Evolutionary conservation across 35 echinoderm and acorn worm species (phyloP).

Genomic region (Acanthaster planci): DNA sequence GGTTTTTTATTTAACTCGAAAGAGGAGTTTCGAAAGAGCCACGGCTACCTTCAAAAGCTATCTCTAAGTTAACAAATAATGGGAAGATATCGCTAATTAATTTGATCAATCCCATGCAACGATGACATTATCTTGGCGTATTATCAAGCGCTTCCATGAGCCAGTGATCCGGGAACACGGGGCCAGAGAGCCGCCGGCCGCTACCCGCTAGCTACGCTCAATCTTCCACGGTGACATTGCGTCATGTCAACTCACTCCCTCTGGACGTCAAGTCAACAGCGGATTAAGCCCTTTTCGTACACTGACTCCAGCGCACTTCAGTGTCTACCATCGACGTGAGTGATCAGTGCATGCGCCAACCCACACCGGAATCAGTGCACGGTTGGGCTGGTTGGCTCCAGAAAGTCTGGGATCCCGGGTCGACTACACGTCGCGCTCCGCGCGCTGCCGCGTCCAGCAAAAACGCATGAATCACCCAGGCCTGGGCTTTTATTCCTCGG

Average conservation of each 20-base stretch:
- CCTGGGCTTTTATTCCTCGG: too few species aligned
- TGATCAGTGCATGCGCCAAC: not conserved
- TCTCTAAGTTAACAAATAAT: not conserved
- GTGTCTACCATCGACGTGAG: not conserved
- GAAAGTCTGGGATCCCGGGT: not conserved
- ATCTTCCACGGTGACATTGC: conserved; percentile 18
- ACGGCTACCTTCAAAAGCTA: not conserved
- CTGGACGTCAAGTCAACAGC: conserved; percentile 4
- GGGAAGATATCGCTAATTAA: conserved; percentile 14
- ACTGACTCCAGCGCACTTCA: not conserved
- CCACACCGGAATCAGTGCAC: conserved; percentile 7
- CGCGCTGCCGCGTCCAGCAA: not conserved
- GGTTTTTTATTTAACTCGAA: too few species aligned
- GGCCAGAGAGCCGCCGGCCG: conserved; percentile 14
- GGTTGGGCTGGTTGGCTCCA: conserved; percentile 15
- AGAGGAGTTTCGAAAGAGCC: not conserved
- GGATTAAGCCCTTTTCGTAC: not conserved
- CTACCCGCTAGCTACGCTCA: not conserved
- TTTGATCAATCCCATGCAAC: conserved; percentile 9
- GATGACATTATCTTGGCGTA: conserved; percentile 15
- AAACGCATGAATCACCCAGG: not conserved
- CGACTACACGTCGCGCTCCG: conserved; percentile 5
- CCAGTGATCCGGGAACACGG: not conserved
- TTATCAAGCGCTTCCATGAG: not conserved
- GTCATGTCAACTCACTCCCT: conserved; percentile 3